phyloP scores from a whole-genome alignment of 2,888 invertebrate genomes.

The Melitaea athalia region DNA sequence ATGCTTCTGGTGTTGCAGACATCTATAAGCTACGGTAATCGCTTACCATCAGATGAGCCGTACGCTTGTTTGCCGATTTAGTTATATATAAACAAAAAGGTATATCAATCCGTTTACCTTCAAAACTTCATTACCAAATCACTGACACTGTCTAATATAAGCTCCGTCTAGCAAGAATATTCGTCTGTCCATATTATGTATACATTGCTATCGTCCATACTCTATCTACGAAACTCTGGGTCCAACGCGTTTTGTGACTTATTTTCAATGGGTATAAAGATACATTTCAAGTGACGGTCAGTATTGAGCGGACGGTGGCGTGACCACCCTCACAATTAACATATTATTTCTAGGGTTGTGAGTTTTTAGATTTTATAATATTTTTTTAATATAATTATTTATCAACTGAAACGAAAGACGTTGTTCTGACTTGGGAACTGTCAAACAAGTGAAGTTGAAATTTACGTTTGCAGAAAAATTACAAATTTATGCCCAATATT shows the following conservation, averaged over 20 bases:
- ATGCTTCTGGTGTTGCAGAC: no score
- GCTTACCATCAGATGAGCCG: no score
- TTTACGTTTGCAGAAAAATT: no score
- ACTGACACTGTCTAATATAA: background rate
- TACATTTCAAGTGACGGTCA: conserved; percentile 15
- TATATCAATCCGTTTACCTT: background rate
- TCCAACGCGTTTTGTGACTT: conserved; percentile 6
- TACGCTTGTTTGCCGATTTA: no score
- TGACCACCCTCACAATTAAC: conserved; percentile 34
- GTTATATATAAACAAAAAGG: no score
- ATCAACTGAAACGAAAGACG: no score
- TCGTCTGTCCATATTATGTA: conserved; percentile 6
- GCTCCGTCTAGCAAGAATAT: background rate
- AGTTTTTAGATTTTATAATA: background rate
- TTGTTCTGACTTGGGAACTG: no score
- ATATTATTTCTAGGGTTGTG: conserved; percentile 34
- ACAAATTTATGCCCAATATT: no score
- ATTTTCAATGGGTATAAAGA: conserved; percentile 13
- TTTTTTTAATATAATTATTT: background rate
- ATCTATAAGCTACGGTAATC: no score
- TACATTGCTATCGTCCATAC: conserved; percentile 3
- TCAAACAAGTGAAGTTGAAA: no score
- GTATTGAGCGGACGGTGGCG: conserved; percentile 37
- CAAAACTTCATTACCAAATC: conserved; percentile 3
- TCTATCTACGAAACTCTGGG: background rate